Conservation (phyloP, 1,140 invertebrate genomes). For the Harpegnathos saltator region DNA sequence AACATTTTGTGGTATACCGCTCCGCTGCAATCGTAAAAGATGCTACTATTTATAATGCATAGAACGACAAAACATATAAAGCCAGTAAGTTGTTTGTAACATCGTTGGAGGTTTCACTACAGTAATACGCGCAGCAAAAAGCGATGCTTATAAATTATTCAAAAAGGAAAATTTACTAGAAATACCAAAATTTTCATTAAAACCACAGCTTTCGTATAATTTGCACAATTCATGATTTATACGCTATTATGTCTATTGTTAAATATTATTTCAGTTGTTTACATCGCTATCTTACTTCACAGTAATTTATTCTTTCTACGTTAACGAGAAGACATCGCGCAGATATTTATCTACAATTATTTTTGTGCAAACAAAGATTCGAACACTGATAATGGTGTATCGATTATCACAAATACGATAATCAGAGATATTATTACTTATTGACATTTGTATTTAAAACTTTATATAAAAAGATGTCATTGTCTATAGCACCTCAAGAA, state of each 20-base stretch:
- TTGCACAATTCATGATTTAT: conserved; percentile 1
- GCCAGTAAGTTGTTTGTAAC: background rate
- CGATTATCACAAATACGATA: conserved; percentile 8
- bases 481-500: background rate
- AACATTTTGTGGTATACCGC: conserved; percentile 25
- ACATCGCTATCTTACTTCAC: conserved; percentile 62
- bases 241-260: background rate
- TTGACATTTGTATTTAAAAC: background rate
- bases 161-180: background rate
- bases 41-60: conserved; percentile 23
- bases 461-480: background rate
- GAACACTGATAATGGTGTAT: background rate
- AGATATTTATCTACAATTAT: background rate
- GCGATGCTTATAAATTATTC: background rate
- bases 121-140: conserved; percentile 22
- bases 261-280: conserved; percentile 51
- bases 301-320: conserved; percentile 35
- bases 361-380: background rate
- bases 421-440: background rate
- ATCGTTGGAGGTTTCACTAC: conserved; percentile 27
- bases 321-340: background rate
- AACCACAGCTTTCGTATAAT: background rate
- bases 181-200: background rate
- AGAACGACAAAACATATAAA: conserved; percentile 4
- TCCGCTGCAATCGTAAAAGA: conserved; percentile 19